A percentile compares a stretch with the other conserved stretches of the same genome.
These are phyloP conservation scores for Rhincodon typus DNA, from an alignment of 2,797 vertebrate genomes.

Conservation along the genomic window DNA sequence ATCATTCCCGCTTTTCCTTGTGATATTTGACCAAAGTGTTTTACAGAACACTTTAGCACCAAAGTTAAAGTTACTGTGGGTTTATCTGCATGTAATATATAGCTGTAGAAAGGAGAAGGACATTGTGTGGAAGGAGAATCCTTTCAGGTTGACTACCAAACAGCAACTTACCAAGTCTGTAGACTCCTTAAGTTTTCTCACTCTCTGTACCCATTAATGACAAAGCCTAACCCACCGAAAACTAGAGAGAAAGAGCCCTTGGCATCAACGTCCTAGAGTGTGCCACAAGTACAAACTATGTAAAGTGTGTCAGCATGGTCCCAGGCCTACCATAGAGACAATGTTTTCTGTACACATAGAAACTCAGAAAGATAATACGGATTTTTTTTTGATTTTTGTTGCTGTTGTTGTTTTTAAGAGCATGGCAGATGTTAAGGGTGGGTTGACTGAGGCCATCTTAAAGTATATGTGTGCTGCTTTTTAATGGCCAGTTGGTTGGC, in stretches of 20 bases:
- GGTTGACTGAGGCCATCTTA: constrained; percentile 62
- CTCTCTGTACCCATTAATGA: constrained; percentile 56
- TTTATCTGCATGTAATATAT: constrained; percentile 68
- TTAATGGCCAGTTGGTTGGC: constrained; percentile 55
- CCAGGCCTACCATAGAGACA: constrained; percentile 58
- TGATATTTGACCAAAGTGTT: constrained; percentile 71
- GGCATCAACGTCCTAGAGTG: constrained; percentile 42
- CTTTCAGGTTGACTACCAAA: constrained; percentile 45
- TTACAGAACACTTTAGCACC: constrained; percentile 66
- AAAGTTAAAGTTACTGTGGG: constrained; percentile 70
- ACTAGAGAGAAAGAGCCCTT: constrained; percentile 45
- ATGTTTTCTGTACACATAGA: constrained; percentile 55
- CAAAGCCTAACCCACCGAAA: constrained; percentile 51
- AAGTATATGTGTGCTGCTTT: constrained; percentile 75
- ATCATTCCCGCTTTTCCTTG: constrained; percentile 75
- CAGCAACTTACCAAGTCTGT: constrained; percentile 53
- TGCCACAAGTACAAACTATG: constrained; percentile 47
- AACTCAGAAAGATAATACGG: constrained; percentile 43
- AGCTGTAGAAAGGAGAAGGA: constrained; percentile 62
- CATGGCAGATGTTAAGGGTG: constrained; percentile 55
- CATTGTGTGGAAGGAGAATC: constrained; percentile 50
- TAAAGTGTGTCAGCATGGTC: constrained; percentile 51
- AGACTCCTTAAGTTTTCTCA: constrained; percentile 48
- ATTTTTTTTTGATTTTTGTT: constrained; percentile 40
- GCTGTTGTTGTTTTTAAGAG: constrained; percentile 49